Base-by-base conservation (phyloP, 2,888 invertebrate species). In the Leptogaster cylindrica region DNA sequence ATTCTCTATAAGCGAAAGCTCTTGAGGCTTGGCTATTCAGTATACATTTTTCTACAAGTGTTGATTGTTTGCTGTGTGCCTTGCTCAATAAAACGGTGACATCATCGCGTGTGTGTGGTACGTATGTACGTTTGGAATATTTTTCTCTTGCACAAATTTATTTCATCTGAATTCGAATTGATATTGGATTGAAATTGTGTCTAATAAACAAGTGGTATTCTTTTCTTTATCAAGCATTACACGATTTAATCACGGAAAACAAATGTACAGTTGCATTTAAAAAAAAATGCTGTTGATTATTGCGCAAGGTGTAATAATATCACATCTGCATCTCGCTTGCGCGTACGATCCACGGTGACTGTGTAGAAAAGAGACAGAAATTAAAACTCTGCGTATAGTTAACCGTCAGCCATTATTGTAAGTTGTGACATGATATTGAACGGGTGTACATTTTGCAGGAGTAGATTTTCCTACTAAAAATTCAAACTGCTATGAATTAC, bases 301-400 rank as follows among this genome's bases (percentile, higher is more conserved):
- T 67, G 69, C 69, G 69, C 69, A 69, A 67, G 67, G 48, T 66
- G 51, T 31, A 33, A 64, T 66, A 69, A 67, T 69, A 67, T 65
- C 64, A 64, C 65, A 65, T 69, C 58, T 52, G 27, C 27, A 41
- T 64, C 66, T 48, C 44, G 4, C 7, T 67, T 25, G 2, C 12
- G 8, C 69, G n/a, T 1, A 14, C 8, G n/a, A 2, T 33, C 2
- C 18, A 61, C 4, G 18, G 6, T n/a, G n/a, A n/a, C 10, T 28
- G 31, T 7, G 28, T 27, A 27, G 23, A 51, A 44, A 51, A 23
- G 20, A 16, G n/a, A 46, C 20, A 20, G 36, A 31, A 28, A 20
- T 16, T 23, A 36, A n/a, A 6, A 12, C 14, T 51, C 27, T 52
- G 20, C 48, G 44, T 50, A 27, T 58, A 36, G 55, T 55, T n/a